phyloP scores from a whole-genome alignment of 2,797 vertebrate species.

The Microtus agrestis region DNA sequence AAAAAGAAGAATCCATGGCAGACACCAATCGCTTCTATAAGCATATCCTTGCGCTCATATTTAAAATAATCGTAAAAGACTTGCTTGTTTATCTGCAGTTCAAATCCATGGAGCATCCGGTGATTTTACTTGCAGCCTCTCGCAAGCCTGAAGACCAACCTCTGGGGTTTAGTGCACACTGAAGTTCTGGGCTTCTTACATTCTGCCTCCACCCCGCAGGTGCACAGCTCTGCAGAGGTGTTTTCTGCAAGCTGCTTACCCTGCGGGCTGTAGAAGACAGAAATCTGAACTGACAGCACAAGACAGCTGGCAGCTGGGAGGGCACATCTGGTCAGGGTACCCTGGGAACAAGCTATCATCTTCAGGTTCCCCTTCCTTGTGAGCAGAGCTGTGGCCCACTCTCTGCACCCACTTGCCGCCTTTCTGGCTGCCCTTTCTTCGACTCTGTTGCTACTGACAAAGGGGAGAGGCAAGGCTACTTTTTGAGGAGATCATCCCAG shows the following conservation, averaged over 20 bases:
- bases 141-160: background rate
- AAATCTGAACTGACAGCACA: background rate
- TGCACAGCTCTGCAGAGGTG: accelerated
- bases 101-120: background rate
- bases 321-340: background rate
- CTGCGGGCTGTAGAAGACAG: accelerated
- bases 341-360: background rate
- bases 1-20: background rate
- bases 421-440: conserved; percentile 86
- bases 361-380: background rate
- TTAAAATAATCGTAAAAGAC: background rate
- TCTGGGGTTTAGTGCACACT: background rate
- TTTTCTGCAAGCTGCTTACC: background rate
- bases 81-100: background rate
- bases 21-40: accelerated
- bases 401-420: conserved; percentile 38
- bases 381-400: too few species aligned
- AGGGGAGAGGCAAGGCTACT: background rate
- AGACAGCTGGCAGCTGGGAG: background rate
- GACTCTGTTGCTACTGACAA: conserved; percentile 53
- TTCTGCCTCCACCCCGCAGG: background rate
- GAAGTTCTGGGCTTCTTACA: background rate
- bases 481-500: background rate
- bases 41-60: too few species aligned
- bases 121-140: background rate